Percentiles rank a stretch among this genome's conserved stretches.
These are phyloP conservation scores for Typhlomys cinereus DNA, from an alignment of 2,113 vertebrate species.

Conservation along the genomic window DNA sequence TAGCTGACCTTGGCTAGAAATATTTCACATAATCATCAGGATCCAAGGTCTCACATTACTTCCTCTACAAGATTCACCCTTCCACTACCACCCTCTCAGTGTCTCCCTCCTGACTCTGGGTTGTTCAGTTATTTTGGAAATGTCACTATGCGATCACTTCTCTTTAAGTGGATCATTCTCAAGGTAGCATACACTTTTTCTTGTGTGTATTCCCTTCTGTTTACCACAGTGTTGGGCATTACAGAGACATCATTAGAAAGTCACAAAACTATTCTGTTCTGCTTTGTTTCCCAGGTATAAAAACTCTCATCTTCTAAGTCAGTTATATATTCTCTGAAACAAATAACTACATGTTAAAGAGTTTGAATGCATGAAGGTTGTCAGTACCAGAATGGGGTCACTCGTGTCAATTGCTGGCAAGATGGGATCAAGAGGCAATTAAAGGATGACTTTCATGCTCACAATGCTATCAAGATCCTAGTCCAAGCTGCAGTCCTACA, in stretches of 20 bases:
- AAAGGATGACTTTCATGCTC: too few relatives aligned
- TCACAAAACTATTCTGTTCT: neutral
- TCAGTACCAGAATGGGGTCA: neutral
- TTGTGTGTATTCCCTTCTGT: neutral
- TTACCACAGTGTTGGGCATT: neutral
- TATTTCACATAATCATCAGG: neutral
- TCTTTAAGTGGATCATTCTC: neutral
- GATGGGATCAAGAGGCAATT: neutral
- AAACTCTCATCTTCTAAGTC: neutral
- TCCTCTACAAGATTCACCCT: neutral
- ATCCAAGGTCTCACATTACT: accelerated
- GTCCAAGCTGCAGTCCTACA: neutral
- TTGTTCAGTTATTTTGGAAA: neutral
- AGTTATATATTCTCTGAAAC: neutral
- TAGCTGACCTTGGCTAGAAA: neutral
- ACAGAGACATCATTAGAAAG: neutral
- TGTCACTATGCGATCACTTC: neutral
- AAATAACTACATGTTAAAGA: neutral
- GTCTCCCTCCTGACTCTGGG: accelerated
- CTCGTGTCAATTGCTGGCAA: neutral
- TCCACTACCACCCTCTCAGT: accelerated
- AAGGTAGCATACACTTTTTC: neutral
- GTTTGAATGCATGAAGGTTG: neutral
- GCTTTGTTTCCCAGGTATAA: neutral
- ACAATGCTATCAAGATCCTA: neutral